phyloP scores from a whole-genome alignment of 1,140 invertebrate species.

The Rhizoglyphus robini region DNA sequence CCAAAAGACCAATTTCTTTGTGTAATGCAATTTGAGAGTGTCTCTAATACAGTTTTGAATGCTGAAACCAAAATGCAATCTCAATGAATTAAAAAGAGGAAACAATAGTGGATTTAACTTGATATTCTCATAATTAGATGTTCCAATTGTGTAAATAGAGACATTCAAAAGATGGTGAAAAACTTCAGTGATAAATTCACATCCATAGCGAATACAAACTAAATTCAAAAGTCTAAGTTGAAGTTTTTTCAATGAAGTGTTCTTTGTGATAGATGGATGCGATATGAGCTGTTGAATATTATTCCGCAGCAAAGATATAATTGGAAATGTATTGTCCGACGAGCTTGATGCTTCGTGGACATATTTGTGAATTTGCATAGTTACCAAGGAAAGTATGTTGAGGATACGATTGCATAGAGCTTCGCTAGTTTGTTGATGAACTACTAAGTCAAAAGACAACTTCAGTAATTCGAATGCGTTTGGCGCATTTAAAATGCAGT shows the following conservation, averaged over 20 bases:
- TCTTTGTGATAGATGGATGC: not conserved
- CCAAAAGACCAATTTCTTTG: slow-evolving; percentile 17
- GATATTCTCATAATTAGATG: not conserved
- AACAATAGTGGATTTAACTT: slow-evolving; percentile 10
- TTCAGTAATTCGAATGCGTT: slow-evolving; percentile 20
- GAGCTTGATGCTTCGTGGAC: not conserved
- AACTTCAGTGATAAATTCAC: slow-evolving; percentile 17
- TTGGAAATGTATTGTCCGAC: not conserved
- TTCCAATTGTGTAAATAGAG: not conserved
- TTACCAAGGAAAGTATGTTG: slow-evolving; percentile 6
- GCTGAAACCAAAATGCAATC: slow-evolving; percentile 12
- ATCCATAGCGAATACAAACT: slow-evolving; percentile 16
- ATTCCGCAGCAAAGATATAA: slow-evolving; percentile 15
- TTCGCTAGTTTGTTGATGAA: slow-evolving; percentile 2
- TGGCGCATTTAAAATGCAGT: slow-evolving; percentile 17
- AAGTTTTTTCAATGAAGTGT: slow-evolving; percentile 4
- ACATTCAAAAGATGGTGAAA: slow-evolving; percentile 17
- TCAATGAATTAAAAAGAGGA: slow-evolving; percentile 6
- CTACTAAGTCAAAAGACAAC: slow-evolving; percentile 16
- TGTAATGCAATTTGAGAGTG: not conserved
- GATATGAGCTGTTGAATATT: slow-evolving; percentile 8
- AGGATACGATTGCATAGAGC: not conserved
- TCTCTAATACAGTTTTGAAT: slow-evolving; percentile 18
- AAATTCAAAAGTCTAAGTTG: slow-evolving; percentile 18
- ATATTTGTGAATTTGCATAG: slow-evolving; percentile 16